Evolutionary conservation across 2,888 invertebrate genomes (phyloP), one percentile per base, ranked within the genome.

Genomic region (Gastrophysa polygoni): DNA sequence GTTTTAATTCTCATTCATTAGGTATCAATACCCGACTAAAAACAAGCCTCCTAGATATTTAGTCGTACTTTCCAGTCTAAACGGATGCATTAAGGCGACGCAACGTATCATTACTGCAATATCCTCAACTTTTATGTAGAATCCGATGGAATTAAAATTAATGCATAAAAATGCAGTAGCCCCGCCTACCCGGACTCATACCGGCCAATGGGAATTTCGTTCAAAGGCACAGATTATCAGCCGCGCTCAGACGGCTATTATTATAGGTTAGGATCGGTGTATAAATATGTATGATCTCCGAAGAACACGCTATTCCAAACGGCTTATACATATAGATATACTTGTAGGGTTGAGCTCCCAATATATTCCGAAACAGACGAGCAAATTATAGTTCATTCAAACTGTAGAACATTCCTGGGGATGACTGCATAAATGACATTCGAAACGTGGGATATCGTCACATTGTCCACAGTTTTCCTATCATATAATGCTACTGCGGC

Each of bases 251-350:
- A 78, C 78, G 76, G 76, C 77, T 74, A 73, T 81, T 81, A 81
- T 81, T 81, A 81, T 79, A 80, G 81, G 81, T 80, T 81, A 77
- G 79, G 76, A 77, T 78, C 75, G 76, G 77, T 78, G 76, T 80
- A 81, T 81, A 80, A 81, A 81, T 81, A 81, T 81, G 81, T 81
- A 81, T 81, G 81, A 80, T 80, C 77, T 71, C 72, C 71, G 74
- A 76, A 75, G 78, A 78, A 78, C 81, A 80, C 80, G 80, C 80
- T 78, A 80, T 76, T 76, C 69, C 58, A 63, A 59, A 60, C 56
- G 57, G 61, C 61, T 67, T 59, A 60, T 64, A 57, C 51, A 59
- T 57, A 43, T 57, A 59, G 54, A 56, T 58, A 54, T 59, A 59
- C n/a, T n/a, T n/a, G n/a, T n/a, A n/a, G n/a, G n/a, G n/a, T n/a